Base-by-base conservation (phyloP, 2,113 vertebrate genomes). In the Dolichallabes microphthalmus region DNA sequence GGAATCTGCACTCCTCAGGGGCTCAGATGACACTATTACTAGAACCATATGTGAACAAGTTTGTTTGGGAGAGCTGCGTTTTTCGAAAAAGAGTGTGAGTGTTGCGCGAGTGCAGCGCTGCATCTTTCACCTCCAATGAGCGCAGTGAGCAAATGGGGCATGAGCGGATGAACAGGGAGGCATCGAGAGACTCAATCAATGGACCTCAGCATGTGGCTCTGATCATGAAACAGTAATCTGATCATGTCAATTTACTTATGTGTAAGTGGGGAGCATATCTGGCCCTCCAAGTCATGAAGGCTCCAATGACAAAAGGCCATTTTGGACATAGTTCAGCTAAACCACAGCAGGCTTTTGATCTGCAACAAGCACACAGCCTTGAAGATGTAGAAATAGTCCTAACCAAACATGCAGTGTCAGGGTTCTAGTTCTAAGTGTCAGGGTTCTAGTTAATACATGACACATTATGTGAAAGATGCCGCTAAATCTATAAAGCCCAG, bases 21-120 rank as follows among this genome's bases (percentile, higher is more conserved):
- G 91, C 91, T 94, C 92, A 85, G 85, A 93, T 94, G 92, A 92
- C 91, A 91, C 82, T 64, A 89, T 92, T 91, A 90, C 90, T 89
- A 84, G 82, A 89, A 88, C 91, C 91, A 90, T 83, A 87, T 88
- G 87, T 90, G 89, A n/a, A 52, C 25, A 57, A 39, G 86, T 85
- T 85, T 88, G 83, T 88, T 86, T 82, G 86, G 84, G 27, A 87
- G 85, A 63, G 25, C 75, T 63, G 55, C 2, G 11, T 73, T 60
- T 58, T 63, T 53, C 25, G 7, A 10, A 77, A 58, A 77, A 57
- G 79, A 82, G 57, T 9, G 82, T 13, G 52, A 8, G 78, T 7
- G 30, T 52, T 63, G n/a, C 19, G 71, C 57, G 77, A 45, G 81
- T 75, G 78, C 20, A 35, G 74, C 50, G 32, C 60, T 78, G 84